Base-by-base conservation (phyloP, 2,888 invertebrate species). In the Cataglyphis albicans region DNA sequence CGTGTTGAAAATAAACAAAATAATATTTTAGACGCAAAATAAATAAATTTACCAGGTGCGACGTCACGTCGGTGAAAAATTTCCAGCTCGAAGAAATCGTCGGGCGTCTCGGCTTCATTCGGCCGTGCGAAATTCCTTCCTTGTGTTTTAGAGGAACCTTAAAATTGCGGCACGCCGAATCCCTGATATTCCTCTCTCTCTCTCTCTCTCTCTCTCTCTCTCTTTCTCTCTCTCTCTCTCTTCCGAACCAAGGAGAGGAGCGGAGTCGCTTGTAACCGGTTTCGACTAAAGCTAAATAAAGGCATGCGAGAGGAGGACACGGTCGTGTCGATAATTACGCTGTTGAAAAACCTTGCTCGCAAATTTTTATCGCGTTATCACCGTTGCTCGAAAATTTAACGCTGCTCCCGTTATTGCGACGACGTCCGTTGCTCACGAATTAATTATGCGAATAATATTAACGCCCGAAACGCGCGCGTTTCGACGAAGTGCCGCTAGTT, bases 231-330 rank as follows among this genome's bases (percentile, higher is more conserved):
- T 61, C 7, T 63, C 32, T 32, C 15, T 21, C 35, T 64, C 32
- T 65, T 25, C 55, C 57, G 72, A 70, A 59, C 38, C 59, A 38
- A 67, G 87, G 87, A 86, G 84, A 74, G 74, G 78, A 25, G 57
- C 57, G 87, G 83, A 86, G 84, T 87, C 81, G 89, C 86, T 89
- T 87, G 89, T 90, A 91, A 92, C 92, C 92, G 92, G 92, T 92
- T 92, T 90, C 89, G 88, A 87, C 91, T 87, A 90, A 89, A 90
- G 90, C 91, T 92, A 91, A 91, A 91, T 91, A 92, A 90, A 91
- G 90, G 91, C 90, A 90, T 90, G 90, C 57, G 35, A 85, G 85
- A 84, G 74, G 80, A 87, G 88, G 88, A 89, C 86, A 86, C 84
- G 75, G 84, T 76, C 83, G 82, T 57, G 74, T 78, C 84, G 83